Evolutionary conservation across 2,797 vertebrate species (phyloP).

Genomic region (Catharus ustulatus): DNA sequence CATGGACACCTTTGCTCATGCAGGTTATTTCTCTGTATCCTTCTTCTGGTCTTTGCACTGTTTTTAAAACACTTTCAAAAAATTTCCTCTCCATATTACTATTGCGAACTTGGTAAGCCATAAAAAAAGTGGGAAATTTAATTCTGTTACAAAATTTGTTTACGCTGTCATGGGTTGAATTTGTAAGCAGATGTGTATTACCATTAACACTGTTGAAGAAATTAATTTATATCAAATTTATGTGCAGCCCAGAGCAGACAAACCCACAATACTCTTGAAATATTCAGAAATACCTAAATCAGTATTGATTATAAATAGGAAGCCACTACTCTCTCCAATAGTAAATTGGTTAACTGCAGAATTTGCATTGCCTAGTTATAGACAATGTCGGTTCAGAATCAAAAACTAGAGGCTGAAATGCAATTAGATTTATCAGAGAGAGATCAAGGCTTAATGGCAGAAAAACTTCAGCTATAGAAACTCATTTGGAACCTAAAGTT

Average conservation of each 20-base stretch:
- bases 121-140: not conserved
- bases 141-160: not conserved
- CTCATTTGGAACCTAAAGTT: not conserved
- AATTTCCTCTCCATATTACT: not conserved
- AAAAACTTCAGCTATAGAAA: not conserved
- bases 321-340: not conserved
- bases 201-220: not conserved
- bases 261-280: not conserved
- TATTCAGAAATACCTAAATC: not conserved
- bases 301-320: not conserved
- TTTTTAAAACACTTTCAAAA: not conserved
- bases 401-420: not conserved
- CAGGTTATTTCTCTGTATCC: not conserved
- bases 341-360: not conserved
- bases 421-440: not conserved
- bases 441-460: not conserved
- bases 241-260: not conserved
- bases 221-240: not conserved
- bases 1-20: not conserved
- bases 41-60: not conserved
- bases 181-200: not conserved
- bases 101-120: not conserved
- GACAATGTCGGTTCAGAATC: not conserved
- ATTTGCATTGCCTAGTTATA: not conserved
- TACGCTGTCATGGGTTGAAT: not conserved